Evolutionary conservation across 2,113 vertebrate genomes (phyloP), one percentile per base, ranked within the genome.

Genomic region (Nothocercus nigrocapillus): DNA sequence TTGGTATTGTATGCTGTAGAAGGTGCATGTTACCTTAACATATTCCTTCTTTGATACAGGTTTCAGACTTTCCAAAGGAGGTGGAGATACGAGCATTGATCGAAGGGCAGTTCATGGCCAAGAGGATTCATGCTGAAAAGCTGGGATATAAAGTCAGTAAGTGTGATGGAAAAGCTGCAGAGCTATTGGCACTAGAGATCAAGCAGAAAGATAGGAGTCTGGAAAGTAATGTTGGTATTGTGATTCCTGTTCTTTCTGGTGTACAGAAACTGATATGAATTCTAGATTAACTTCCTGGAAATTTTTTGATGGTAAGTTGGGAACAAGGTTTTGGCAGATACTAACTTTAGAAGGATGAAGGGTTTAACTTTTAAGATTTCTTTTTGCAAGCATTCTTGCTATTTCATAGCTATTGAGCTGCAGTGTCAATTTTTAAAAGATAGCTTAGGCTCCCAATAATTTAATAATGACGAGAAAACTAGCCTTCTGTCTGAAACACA

Each of bases 31-130:
- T 94, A 58, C 63, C 42, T 34, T 87, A 75, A 56, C 78, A 51
- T 38, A 11, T 73, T 87, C 75, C 24, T 82, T 90, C 78, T 84
- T 40, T 91, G 89, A 40, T 68, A 14, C 97, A 99, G 99, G 98
- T 99, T 77, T 87, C 96, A 36, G 81, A 59, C 8, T 98, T 98
- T 91, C 95, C 79, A 72, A 83, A 95, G 62, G 96, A 98, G 72
- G 96, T 98, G 92, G 99, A 99, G 97, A 97, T 99, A 51, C 98
- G 99, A 74, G 99, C 99, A 0, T 51, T 99, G 96, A 97, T 99
- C 3, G 99, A 99, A 97, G 99, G 99, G 85, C 99, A 99, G 97
- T 99, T 99, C 94, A 97, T 99, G 98, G 98, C 99, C 90, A 99
- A 99, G 95, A 98, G 99, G 93, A 97, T 99, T 73, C 99, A 99